Base-by-base conservation (phyloP, 2,888 invertebrate species). In the Agrilus mali region DNA sequence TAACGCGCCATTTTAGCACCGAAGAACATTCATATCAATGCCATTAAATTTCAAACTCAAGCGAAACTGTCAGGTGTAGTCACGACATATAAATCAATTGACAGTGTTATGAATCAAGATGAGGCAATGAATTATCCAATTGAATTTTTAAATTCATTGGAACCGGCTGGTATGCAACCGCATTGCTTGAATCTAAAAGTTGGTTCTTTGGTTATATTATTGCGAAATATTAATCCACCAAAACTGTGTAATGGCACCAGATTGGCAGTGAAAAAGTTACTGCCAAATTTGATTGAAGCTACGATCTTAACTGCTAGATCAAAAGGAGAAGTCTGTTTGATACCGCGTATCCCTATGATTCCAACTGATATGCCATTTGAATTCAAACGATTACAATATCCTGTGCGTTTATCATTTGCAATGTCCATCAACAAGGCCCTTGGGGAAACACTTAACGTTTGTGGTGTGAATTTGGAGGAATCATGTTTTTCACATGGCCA, bases 281-380 rank as follows among this genome's bases (percentile, higher is more conserved):
- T 47, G 47, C 41, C 22, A 36, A 49, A 50, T 33, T 45, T 48
- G 13, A 43, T 53, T 32, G 35, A 50, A 15, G 49, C 50, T 10
- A 50, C 42, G 8, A 50, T 53, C 35, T 12, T 51, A 8, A 48
- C 20, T 34, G 48, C 48, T 16, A 51, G 49, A 40, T 51, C 40
- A 41, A 39, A 49, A 46, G 50, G 47, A 33, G 52, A 53, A 35
- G 45, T 49, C 15, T 55, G 59, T 27, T 48, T 59, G n/a, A 51
- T 62, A 36, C 58, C 60, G 41, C 47, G 57, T 15, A 62, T 62
- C 22, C 59, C 61, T 37, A 54, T 61, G 50, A 60, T 63, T 41
- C 56, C 56, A 40, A 56, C 47, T 4, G 53, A 60, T 44, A 40
- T 55, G 39, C 52, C 52, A 38, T 49, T 60, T 42, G 36, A 49